Base-by-base conservation (phyloP, 2,888 invertebrate genomes). In the Plebejus melissa region DNA sequence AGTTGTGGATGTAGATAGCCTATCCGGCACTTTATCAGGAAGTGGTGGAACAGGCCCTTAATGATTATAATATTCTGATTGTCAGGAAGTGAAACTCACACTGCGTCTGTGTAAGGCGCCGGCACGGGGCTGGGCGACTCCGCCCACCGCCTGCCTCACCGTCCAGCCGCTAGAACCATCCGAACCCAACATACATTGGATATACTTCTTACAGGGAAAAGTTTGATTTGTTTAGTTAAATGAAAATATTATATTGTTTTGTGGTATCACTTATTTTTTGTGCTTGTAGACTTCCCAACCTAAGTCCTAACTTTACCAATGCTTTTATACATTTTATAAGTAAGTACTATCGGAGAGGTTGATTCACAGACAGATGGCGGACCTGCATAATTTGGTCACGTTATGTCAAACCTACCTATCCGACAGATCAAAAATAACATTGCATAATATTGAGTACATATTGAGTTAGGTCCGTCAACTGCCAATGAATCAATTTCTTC, bases 141-240 rank as follows among this genome's bases (percentile, higher is more conserved):
- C 83, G 79, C 89, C 91, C 5, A 88, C 89, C 13, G 93, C 91
- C 75, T 85, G 86, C 78, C 85, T 93, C 69, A 89, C 86, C 16
- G 83, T 93, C 36, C 89, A 91, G 80, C 86, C 83, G 75, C 82
- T 82, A 75, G 91, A 91, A 3, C 89, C 91, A 38, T 60, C 85
- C 2, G 84, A 83, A 16, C 88, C 90, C 0, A 86, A 85, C 77
- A 85, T 89, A 22, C 83, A 83, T 13, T 93, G 93, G 93, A 91
- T 90, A 5, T 93, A 86, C 81, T 93, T 92, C 80, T 83, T 93
- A 76, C 88, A 90, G 82, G 93, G 90, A 76, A 80, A 75, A 77
- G 72, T 78, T 75, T 76, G 76, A 76, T 69, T 60, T 28, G 28
- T 28, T 36, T 65, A 13, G 32, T 11, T 16, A 11, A 5, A 65